These are phyloP conservation scores for Hemichromis elongatus DNA, from an alignment of 2,113 vertebrate genomes.

Conservation along the genomic window DNA sequence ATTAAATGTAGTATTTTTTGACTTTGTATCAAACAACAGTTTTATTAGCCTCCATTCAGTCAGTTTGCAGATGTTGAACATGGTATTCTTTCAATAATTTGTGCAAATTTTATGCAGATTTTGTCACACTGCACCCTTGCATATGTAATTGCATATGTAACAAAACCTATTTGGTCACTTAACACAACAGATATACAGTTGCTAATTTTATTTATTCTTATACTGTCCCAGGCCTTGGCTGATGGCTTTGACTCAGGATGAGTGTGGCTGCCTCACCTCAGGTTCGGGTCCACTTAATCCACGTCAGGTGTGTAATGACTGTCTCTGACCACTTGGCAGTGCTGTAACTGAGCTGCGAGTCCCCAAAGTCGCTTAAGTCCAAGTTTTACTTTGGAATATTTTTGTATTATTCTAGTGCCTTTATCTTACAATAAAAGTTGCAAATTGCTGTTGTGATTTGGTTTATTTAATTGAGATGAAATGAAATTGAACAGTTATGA, in stretches of 20 bases:
- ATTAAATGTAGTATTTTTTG: too few species aligned
- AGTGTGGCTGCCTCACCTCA: not conserved
- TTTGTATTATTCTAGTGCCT: not conserved
- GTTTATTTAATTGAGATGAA: too few species aligned
- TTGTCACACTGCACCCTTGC: not conserved
- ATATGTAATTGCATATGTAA: too few species aligned
- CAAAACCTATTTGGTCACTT: not conserved
- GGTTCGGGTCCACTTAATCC: not conserved
- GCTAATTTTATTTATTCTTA: not conserved
- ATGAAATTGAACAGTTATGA: not conserved
- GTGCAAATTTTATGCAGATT: not conserved
- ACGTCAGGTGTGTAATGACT: not conserved
- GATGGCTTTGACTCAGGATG: not conserved
- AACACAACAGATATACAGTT: not conserved
- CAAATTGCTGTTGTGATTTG: not conserved
- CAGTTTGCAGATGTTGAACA: not conserved
- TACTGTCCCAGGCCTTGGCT: not conserved
- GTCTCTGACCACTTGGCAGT: not conserved
- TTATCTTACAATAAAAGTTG: not conserved
- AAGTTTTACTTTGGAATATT: not conserved
- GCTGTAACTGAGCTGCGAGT: not conserved
- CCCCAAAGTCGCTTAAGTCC: not conserved
- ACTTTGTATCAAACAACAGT: not conserved
- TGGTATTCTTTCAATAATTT: not conserved
- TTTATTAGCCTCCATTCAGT: not conserved